Conservation (phyloP, 64 coral and sea anemone species). For the Dendrophyllia cribrosa region DNA sequence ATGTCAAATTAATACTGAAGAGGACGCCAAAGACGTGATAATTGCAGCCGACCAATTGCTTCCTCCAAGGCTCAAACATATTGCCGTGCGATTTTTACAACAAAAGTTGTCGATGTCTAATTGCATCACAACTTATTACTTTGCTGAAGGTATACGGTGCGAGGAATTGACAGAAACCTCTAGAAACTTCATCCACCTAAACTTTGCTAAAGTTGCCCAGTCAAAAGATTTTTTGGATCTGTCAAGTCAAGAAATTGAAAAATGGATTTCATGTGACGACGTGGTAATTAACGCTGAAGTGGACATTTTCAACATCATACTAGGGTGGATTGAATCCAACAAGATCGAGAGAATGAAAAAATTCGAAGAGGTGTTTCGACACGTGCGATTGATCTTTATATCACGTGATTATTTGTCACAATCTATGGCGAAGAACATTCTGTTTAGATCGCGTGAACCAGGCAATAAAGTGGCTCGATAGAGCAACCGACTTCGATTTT, state of each 20-base stretch:
- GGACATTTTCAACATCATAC: conserved; percentile 7
- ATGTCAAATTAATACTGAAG: neutral
- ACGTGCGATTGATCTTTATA: conserved; percentile 21
- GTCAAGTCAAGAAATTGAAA: conserved; percentile 8
- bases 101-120: neutral
- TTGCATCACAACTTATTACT: neutral
- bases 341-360: neutral
- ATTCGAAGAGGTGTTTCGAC: conserved; percentile 27
- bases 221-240: conserved; percentile 38
- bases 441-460: conserved; percentile 13
- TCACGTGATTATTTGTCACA: neutral
- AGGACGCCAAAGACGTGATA: conserved; percentile 14
- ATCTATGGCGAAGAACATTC: neutral
- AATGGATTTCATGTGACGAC: conserved; percentile 38
- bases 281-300: conserved; percentile 22
- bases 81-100: conserved; percentile 6
- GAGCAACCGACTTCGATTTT: neutral
- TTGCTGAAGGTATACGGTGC: neutral
- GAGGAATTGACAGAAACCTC: neutral
- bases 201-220: conserved; percentile 9
- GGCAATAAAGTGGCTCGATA: neutral
- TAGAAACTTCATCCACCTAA: neutral
- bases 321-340: conserved; percentile 4
- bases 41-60: conserved; percentile 41
- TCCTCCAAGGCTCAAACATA: conserved; percentile 1